These are phyloP conservation scores for Phyllotis vaccarum DNA, from an alignment of 2,797 vertebrate genomes.

Conservation along the genomic window DNA sequence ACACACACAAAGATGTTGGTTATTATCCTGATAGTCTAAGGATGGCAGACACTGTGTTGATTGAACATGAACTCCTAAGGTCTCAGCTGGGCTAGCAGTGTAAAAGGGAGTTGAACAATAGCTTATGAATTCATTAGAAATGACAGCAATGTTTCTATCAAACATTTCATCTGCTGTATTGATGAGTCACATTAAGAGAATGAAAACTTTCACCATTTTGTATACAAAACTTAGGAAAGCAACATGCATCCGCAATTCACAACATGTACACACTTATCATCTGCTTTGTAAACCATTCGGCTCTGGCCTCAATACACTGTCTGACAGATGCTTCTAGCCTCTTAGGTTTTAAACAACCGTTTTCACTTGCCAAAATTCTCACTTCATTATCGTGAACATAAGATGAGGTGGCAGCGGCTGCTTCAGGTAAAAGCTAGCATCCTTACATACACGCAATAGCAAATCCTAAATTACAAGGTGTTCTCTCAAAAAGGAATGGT, in stretches of 20 bases:
- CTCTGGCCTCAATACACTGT: slow-evolving; percentile 78
- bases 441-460: background rate
- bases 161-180: slow-evolving; percentile 82
- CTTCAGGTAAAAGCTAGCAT: slow-evolving; percentile 73
- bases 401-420: slow-evolving; percentile 66
- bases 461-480: slow-evolving; percentile 35
- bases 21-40: slow-evolving; percentile 47
- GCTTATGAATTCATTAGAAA: slow-evolving; percentile 80
- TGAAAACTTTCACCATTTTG: slow-evolving; percentile 79
- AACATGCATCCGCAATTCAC: slow-evolving; percentile 72
- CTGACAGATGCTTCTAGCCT: slow-evolving; percentile 75
- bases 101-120: slow-evolving; percentile 77
- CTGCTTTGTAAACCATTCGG: slow-evolving; percentile 75
- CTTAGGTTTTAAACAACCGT: slow-evolving; percentile 75
- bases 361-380: slow-evolving; percentile 76
- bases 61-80: slow-evolving; percentile 59
- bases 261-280: slow-evolving; percentile 78
- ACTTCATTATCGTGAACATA: slow-evolving; percentile 63
- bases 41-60: slow-evolving; percentile 57
- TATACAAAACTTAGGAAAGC: slow-evolving; percentile 78
- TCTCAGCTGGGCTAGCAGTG: slow-evolving; percentile 74
- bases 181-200: slow-evolving; percentile 78
- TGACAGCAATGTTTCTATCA: slow-evolving; percentile 74
- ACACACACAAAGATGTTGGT: background rate
- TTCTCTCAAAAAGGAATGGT: slow-evolving; percentile 43